phyloP scores from a whole-genome alignment of 2,113 vertebrate species.

The Corythoichthys intestinalis region DNA sequence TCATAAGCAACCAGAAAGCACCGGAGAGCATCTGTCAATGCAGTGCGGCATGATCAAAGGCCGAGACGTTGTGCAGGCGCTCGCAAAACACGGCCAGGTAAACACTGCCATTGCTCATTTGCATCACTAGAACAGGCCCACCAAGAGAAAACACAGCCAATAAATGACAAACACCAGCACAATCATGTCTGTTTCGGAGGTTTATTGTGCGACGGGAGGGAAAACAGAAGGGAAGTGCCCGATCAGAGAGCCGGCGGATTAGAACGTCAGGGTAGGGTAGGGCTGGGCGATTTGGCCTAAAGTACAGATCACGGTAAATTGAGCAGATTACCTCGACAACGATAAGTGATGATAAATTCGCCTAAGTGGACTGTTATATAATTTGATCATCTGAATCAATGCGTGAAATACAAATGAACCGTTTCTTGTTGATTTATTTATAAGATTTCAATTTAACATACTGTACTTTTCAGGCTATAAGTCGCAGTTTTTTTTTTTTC shows the following conservation, averaged over 20 bases:
- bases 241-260: slow-evolving; percentile 38
- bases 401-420: too few species aligned
- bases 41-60: slow-evolving; percentile 69
- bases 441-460: too few species aligned
- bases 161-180: slow-evolving; percentile 62
- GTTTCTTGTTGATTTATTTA: too few species aligned
- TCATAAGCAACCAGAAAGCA: slow-evolving; percentile 67
- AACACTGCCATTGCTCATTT: slow-evolving; percentile 68
- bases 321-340: too few species aligned
- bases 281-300: too few species aligned
- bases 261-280: slow-evolving; percentile 30
- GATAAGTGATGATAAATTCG: too few species aligned
- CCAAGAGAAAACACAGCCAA: slow-evolving; percentile 58
- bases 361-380: too few species aligned
- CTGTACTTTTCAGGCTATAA: too few species aligned
- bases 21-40: slow-evolving; percentile 70
- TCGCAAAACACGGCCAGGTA: slow-evolving; percentile 61
- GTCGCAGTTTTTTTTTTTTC: too few species aligned
- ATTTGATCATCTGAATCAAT: too few species aligned
- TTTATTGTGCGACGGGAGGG: slow-evolving; percentile 28
- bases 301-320: too few species aligned
- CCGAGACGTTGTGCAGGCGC: slow-evolving; percentile 32
- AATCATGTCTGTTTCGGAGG: slow-evolving; percentile 61
- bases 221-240: slow-evolving; percentile 39
- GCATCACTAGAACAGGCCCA: slow-evolving; percentile 63